Base-by-base conservation (phyloP, 2,113 vertebrate genomes). In the Meles meles region DNA sequence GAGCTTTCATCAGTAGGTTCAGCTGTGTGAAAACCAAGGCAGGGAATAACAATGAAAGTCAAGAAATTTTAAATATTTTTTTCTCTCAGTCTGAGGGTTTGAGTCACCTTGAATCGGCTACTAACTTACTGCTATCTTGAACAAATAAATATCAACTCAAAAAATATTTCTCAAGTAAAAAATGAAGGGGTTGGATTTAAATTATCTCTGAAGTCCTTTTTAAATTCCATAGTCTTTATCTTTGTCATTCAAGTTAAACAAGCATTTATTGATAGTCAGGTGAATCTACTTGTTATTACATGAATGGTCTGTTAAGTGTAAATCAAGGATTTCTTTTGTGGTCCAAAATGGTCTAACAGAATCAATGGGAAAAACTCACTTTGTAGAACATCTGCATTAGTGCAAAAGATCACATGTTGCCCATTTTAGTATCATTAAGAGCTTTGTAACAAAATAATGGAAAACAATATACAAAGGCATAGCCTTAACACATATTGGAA, bases 181-280 rank as follows among this genome's bases (percentile, higher is more conserved):
- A 95, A 93, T 20, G 14, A 88, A 49, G 23, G 15, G 0, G 18
- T 10, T 55, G 9, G 11, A 49, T 47, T 47, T 88, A 71, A 34
- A 89, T 67, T 42, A 79, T 69, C 39, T 91, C 39, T 39, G 49
- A 95, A 79, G 61, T 52, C 10, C 39, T 87, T 90, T 86, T 77
- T 76, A 82, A 88, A 55, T 90, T 72, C 21, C 18, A 69, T 6
- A 47, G 3, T 65, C 72, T 82, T 81, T 76, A 90, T 69, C 49
- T 79, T 84, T 89, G 42, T 88, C 55, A 86, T 34, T 94, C 34
- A 96, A 88, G 23, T 77, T 86, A 88, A 97, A 81, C 1, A 96
- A 94, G 18, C 44, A 92, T 39, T 83, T 88, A 59, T 18, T 63
- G 52, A 82, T 21, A 91, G 31, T 25, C 71, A 95, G 67, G 37